Conservation (phyloP, 2,888 invertebrate species). For the Drosophila tripunctata region DNA sequence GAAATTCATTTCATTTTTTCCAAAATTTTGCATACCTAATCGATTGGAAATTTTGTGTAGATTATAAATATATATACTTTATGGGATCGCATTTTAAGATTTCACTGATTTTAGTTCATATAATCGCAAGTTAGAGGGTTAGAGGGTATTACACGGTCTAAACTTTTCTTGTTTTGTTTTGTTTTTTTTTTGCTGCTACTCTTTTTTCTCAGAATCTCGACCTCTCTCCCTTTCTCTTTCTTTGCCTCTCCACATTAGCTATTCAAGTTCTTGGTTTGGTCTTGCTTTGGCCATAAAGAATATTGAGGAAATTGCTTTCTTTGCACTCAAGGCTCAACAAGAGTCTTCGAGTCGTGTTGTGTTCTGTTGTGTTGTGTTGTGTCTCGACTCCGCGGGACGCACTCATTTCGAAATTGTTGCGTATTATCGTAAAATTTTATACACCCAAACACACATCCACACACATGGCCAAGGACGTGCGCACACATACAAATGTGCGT, state of each 20-base stretch:
- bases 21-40: no score
- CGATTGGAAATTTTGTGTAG: no score
- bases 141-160: no score
- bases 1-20: no score
- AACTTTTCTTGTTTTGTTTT: no score
- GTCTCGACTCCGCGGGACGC: conserved; percentile 47
- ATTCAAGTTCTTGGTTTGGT: conserved; percentile 9
- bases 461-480: conserved; percentile 51
- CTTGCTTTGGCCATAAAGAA: conserved; percentile 58
- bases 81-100: no score
- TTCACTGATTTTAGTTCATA: no score
- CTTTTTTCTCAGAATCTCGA: not conserved
- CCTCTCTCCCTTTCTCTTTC: not conserved
- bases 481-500: conserved; percentile 59
- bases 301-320: conserved; percentile 75
- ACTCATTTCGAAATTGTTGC: conserved; percentile 74
- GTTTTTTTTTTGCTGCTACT: not conserved
- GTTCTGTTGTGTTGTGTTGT: not conserved
- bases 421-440: conserved; percentile 77
- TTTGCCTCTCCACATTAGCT: not conserved
- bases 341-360: conserved; percentile 24
- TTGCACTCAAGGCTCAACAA: conserved; percentile 61
- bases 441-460: conserved; percentile 28
- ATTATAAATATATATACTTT: no score
- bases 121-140: no score